These are phyloP conservation scores for Phragmatobia fuliginosa DNA, from an alignment of 2,888 invertebrate genomes.

Conservation along the genomic window DNA sequence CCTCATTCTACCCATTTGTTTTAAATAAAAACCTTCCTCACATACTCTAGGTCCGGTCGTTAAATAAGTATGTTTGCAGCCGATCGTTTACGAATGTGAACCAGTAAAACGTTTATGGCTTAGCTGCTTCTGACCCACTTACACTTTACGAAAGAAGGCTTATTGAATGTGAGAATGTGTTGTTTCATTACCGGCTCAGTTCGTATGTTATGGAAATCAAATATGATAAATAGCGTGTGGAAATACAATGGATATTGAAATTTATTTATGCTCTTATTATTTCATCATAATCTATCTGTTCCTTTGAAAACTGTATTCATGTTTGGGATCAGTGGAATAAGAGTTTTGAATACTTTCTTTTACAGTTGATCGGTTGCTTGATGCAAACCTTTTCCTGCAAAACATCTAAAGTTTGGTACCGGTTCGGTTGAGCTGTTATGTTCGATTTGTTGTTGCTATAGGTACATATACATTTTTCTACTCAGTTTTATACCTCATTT, in stretches of 20 bases:
- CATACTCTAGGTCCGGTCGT: not conserved
- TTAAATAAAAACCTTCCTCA: not conserved
- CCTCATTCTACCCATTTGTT: not conserved
- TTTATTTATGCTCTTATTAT: not conserved
- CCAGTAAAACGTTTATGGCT: constrained; percentile 26
- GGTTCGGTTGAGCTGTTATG: too few relatives aligned
- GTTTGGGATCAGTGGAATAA: too few relatives aligned
- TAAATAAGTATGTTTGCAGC: constrained; percentile 6
- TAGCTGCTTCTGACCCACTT: constrained; percentile 24
- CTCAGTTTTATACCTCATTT: too few relatives aligned
- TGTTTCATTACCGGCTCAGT: constrained; percentile 8
- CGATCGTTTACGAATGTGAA: constrained; percentile 25
- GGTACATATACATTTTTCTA: too few relatives aligned
- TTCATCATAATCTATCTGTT: not conserved
- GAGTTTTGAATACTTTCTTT: too few relatives aligned
- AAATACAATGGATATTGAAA: not conserved
- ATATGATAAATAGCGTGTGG: not conserved
- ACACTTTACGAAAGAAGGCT: constrained; percentile 14
- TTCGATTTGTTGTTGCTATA: too few relatives aligned
- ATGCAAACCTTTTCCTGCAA: too few relatives aligned
- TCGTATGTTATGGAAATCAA: not conserved
- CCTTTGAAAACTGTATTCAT: too few relatives aligned
- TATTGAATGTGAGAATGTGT: constrained; percentile 17
- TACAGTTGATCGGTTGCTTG: too few relatives aligned
- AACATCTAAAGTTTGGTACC: too few relatives aligned